Evolutionary conservation across 1,140 invertebrate species (phyloP).

Genomic region (Cydia splendana): DNA sequence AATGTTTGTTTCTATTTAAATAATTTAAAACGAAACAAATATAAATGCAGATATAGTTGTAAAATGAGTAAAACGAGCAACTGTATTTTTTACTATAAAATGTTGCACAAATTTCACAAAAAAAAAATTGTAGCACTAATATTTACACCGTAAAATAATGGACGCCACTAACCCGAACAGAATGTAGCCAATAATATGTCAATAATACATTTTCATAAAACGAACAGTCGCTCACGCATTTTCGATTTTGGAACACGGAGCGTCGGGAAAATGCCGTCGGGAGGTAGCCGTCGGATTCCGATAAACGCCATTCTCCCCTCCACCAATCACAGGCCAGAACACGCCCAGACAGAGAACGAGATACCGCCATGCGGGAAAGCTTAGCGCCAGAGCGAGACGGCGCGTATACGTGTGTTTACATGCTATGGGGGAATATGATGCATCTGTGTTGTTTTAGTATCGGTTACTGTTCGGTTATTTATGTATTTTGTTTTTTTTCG

Average conservation of each 20-base stretch:
- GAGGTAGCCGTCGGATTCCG: slow-evolving; percentile 48
- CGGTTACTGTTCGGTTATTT: slow-evolving; percentile 73
- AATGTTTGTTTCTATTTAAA: no score
- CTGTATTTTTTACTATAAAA: no score
- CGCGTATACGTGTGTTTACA: slow-evolving; percentile 62
- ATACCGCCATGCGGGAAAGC: slow-evolving; percentile 55
- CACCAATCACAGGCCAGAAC: slow-evolving; percentile 65
- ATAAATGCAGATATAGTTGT: no score
- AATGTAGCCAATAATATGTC: neutral
- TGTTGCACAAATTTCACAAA: no score
- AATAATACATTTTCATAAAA: slow-evolving; percentile 17
- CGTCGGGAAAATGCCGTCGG: slow-evolving; percentile 75
- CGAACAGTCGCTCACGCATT: slow-evolving; percentile 36
- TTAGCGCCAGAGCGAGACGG: slow-evolving; percentile 45
- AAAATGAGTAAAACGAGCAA: no score
- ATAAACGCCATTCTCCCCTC: slow-evolving; percentile 55
- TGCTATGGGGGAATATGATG: slow-evolving; percentile 74
- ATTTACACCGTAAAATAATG: neutral
- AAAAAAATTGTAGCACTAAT: no score
- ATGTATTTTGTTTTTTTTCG: slow-evolving; percentile 60
- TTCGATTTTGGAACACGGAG: slow-evolving; percentile 61
- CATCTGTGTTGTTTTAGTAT: slow-evolving; percentile 76
- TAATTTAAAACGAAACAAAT: no score
- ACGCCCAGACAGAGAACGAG: slow-evolving; percentile 61
- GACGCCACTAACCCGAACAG: neutral